Evolutionary conservation across 1,140 invertebrate genomes (phyloP).

Genomic region (Diploscapter pachys): DNA sequence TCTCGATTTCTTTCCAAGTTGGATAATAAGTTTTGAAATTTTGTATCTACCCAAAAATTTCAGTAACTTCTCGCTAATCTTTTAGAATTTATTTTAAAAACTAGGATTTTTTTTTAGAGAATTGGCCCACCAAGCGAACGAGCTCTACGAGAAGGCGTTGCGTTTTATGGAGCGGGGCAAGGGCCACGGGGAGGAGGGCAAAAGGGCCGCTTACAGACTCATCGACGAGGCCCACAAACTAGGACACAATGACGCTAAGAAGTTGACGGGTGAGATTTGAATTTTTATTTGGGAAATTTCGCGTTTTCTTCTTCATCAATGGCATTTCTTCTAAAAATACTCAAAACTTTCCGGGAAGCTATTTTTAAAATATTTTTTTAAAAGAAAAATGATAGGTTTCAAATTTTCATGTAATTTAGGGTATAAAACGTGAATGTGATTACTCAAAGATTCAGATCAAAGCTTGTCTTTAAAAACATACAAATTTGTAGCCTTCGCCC

Average conservation of each 20-base stretch:
- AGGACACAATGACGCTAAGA: conserved; percentile 24
- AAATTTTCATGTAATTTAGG: too few species aligned
- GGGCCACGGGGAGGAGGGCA: conserved; percentile 15
- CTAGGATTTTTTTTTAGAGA: too few species aligned
- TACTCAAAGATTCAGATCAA: conserved; percentile 12
- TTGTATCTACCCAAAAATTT: too few species aligned
- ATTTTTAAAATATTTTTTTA: too few species aligned
- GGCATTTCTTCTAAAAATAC: background rate
- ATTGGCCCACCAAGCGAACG: conserved; percentile 7
- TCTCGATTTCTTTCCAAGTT: too few species aligned
- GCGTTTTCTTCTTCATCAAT: background rate
- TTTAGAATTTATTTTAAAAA: too few species aligned
- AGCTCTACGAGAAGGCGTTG: conserved; percentile 2
- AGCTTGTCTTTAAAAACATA: conserved; percentile 55
- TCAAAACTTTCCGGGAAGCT: too few species aligned
- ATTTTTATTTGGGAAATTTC: too few species aligned
- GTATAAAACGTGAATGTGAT: background rate
- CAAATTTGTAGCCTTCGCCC: conserved; percentile 72
- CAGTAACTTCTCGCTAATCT: too few species aligned
- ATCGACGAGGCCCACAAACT: conserved; percentile 16
- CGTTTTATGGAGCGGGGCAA: conserved; percentile 1
- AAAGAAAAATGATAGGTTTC: too few species aligned
- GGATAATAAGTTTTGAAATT: too few species aligned
- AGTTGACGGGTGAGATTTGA: background rate
- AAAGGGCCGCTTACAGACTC: conserved; percentile 19